Percentiles rank a stretch among this genome's conserved stretches.
phyloP scores from a whole-genome alignment of 35 echinoderm and acorn worm species.

The Stichopus chloronotus region DNA sequence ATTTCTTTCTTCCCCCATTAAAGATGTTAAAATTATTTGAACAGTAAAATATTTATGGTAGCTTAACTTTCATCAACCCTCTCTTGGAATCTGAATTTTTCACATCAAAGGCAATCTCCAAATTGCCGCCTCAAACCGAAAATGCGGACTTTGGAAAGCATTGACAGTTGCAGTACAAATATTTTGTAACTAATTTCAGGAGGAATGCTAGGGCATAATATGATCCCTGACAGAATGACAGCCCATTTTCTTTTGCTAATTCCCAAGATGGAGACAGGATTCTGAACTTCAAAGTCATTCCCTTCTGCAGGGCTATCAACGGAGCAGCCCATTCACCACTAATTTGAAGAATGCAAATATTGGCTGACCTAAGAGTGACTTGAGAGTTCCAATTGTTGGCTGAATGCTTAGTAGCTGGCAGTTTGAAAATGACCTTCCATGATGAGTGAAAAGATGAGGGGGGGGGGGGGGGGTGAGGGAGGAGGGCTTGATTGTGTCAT shows the following conservation, averaged over 20 bases:
- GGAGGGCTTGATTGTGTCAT: no score
- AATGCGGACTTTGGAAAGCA: neutral
- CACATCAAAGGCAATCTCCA: neutral
- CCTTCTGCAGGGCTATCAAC: neutral
- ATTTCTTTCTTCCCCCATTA: neutral
- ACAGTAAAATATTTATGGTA: neutral
- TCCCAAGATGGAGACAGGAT: neutral
- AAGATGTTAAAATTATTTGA: neutral
- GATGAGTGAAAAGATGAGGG: no score
- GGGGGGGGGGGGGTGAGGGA: no score
- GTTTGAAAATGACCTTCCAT: no score
- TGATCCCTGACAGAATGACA: neutral
- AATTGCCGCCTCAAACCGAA: neutral
- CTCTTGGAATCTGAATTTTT: neutral
- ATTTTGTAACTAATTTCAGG: neutral
- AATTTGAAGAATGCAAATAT: neutral
- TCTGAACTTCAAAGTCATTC: neutral
- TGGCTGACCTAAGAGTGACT: neutral
- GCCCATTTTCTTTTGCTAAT: neutral
- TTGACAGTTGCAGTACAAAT: neutral
- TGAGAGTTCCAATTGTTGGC: no score
- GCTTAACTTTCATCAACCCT: neutral
- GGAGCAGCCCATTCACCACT: neutral
- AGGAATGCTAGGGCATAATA: neutral
- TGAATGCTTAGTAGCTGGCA: no score